A percentile compares a stretch with the other conserved stretches of the same genome.
Evolutionary conservation across 2,797 vertebrate species (phyloP).

Genomic region (Chaunax sp.): DNA sequence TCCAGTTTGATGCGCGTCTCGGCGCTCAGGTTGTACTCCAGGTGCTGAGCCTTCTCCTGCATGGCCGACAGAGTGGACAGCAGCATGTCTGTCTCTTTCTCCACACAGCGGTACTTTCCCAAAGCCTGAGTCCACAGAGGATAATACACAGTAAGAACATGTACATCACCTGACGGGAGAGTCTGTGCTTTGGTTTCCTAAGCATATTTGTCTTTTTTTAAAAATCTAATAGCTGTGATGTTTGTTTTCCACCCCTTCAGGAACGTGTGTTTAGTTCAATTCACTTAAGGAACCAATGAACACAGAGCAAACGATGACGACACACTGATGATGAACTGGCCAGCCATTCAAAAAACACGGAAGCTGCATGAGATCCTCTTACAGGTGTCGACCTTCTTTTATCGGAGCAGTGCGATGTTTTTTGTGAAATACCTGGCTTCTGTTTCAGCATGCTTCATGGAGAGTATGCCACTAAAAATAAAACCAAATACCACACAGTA

Average conservation of each 20-base stretch:
- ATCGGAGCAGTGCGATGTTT: conserved; percentile 45
- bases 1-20: conserved; percentile 89
- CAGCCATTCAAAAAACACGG: conserved; percentile 60
- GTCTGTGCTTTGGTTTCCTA: conserved; percentile 62
- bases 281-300: conserved; percentile 58
- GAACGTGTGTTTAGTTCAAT: neutral
- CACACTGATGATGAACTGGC: conserved; percentile 46
- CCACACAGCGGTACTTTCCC: conserved; percentile 80
- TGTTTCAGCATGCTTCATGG: conserved; percentile 72
- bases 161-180: neutral
- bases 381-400: conserved; percentile 5
- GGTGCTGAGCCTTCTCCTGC: conserved; percentile 88
- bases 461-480: conserved; percentile 46
- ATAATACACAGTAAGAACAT: conserved; percentile 19
- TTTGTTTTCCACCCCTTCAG: neutral
- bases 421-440: conserved; percentile 56
- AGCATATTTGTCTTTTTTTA: conserved; percentile 1
- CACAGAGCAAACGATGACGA: conserved; percentile 27
- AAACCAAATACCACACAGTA: conserved; percentile 60
- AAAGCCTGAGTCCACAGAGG: conserved; percentile 67
- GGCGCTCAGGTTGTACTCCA: conserved; percentile 88
- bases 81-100: conserved; percentile 85
- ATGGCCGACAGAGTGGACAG: conserved; percentile 86
- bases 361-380: conserved; percentile 24
- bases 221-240: neutral